Evolutionary conservation across 2,113 vertebrate species (phyloP).

Genomic region (Thymallus thymallus): DNA sequence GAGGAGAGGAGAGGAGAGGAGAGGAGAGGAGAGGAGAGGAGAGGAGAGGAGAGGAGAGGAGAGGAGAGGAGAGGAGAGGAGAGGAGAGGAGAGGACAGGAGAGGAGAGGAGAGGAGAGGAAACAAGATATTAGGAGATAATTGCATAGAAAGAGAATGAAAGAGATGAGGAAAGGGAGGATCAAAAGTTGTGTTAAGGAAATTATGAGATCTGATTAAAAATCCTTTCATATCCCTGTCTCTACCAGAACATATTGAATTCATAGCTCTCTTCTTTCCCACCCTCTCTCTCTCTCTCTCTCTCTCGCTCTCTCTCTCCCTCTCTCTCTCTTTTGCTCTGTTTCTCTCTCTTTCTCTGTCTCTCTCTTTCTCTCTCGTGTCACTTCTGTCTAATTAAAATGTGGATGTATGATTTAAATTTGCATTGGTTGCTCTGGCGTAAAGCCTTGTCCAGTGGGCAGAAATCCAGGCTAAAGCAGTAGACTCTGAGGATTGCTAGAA

Average conservation of each 20-base stretch:
- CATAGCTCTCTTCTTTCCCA: slow-evolving; percentile 30
- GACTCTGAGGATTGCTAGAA: too few species aligned
- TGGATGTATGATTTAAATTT: slow-evolving; percentile 52
- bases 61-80: slow-evolving; percentile 8
- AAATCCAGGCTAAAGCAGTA: too few species aligned
- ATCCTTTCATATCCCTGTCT: slow-evolving; percentile 21
- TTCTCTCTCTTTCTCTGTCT: too few species aligned
- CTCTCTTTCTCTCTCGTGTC: too few species aligned
- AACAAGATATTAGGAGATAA: too few species aligned
- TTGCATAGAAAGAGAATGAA: too few species aligned
- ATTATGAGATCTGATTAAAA: slow-evolving; percentile 55
- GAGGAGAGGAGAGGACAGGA: neutral
- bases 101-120: too few species aligned
- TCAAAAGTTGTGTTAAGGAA: slow-evolving; percentile 51
- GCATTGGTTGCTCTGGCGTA: slow-evolving; percentile 17
- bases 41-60: slow-evolving; percentile 9
- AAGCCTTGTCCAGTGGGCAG: slow-evolving; percentile 28
- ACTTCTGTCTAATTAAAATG: slow-evolving; percentile 50
- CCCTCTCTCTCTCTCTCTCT: slow-evolving; percentile 32
- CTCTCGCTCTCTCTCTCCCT: slow-evolving; percentile 37
- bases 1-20: neutral
- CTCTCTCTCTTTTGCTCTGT: fast-evolving
- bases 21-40: neutral
- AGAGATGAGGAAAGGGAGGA: slow-evolving; percentile 18
- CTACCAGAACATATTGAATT: neutral